These are phyloP conservation scores for Molossus alvarezi DNA, from an alignment of 2,797 vertebrate genomes.

Conservation along the genomic window DNA sequence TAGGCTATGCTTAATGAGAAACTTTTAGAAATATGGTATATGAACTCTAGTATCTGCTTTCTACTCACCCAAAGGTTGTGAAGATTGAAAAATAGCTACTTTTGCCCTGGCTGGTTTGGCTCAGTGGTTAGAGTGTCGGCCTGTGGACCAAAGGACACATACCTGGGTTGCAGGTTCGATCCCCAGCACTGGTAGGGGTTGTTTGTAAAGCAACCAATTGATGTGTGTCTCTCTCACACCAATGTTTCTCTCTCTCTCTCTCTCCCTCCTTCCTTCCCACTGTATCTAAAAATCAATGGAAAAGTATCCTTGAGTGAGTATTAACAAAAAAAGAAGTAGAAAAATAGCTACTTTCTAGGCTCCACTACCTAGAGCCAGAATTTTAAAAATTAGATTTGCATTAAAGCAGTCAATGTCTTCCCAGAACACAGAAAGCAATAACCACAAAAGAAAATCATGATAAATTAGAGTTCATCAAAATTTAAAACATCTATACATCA, in stretches of 20 bases:
- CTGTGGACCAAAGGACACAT: no score
- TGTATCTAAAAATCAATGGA: no score
- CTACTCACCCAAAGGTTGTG: neutral
- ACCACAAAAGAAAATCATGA: slow-evolving; percentile 33
- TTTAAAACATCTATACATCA: slow-evolving; percentile 43
- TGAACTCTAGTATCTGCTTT: neutral
- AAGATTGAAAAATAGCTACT: slow-evolving; percentile 24
- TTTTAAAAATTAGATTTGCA: slow-evolving; percentile 23
- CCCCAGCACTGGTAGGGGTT: no score
- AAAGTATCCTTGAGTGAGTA: no score
- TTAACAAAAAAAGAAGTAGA: neutral
- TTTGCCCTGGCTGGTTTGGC: neutral
- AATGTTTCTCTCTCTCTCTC: no score
- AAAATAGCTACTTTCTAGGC: slow-evolving; percentile 24
- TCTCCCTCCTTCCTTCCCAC: no score
- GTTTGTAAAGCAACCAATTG: no score
- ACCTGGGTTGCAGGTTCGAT: no score
- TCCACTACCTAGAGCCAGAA: neutral
- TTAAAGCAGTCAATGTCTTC: neutral
- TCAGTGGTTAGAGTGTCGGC: no score
- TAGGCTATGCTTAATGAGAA: slow-evolving; percentile 20
- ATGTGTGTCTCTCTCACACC: no score
- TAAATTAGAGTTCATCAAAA: slow-evolving; percentile 52
- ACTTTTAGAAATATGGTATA: neutral
- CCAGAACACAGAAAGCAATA: neutral